phyloP scores from a whole-genome alignment of 2,113 vertebrate species.

The Pituophis catenifer region DNA sequence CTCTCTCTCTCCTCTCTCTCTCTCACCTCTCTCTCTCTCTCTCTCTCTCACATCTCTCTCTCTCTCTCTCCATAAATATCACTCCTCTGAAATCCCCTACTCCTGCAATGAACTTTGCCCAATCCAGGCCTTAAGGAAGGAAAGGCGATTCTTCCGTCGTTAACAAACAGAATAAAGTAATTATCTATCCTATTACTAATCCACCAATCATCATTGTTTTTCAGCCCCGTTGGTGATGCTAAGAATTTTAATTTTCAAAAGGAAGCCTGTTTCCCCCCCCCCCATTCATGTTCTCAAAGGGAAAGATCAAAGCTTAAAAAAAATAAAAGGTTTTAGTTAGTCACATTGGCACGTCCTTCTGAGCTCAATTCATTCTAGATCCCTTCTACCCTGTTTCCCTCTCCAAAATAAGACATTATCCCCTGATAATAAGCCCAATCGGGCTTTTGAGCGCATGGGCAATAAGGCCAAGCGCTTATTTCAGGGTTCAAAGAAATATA shows the following conservation, averaged over 20 bases:
- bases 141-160: neutral
- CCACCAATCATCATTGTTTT: neutral
- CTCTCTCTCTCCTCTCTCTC: no score
- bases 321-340: neutral
- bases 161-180: neutral
- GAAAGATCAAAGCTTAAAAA: neutral
- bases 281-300: neutral
- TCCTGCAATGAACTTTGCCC: no score
- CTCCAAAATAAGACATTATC: no score
- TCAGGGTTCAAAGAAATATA: no score
- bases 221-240: neutral
- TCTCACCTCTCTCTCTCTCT: rapidly evolving
- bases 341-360: neutral
- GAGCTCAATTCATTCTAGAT: no score
- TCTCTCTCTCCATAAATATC: no score
- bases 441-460: no score
- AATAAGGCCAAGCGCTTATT: no score
- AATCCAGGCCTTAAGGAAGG: neutral
- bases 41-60: no score
- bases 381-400: no score
- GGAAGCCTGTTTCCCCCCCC: neutral
- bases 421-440: no score
- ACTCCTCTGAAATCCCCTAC: no score
- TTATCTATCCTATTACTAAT: neutral
- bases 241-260: neutral